phyloP scores from a whole-genome alignment of 1,140 invertebrate genomes.

The Hesperophylax magnus region DNA sequence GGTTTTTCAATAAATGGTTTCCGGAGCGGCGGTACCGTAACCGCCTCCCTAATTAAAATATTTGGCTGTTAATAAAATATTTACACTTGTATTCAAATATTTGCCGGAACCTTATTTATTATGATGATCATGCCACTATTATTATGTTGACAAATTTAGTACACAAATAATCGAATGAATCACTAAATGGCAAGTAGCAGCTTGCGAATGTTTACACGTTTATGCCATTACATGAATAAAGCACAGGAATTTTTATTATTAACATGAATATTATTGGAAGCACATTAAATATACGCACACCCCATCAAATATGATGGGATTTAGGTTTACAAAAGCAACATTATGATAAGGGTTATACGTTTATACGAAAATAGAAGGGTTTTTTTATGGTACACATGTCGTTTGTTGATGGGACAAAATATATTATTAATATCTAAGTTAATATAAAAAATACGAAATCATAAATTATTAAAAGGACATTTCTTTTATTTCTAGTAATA shows the following conservation, averaged over 20 bases:
- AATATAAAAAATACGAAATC: too few relatives aligned
- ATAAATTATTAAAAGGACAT: too few relatives aligned
- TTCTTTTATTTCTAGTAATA: background rate
- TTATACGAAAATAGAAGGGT: background rate
- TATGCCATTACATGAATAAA: slow-evolving; percentile 1
- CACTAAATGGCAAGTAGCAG: background rate
- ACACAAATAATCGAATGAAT: background rate
- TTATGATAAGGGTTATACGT: slow-evolving; percentile 12
- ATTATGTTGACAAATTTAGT: background rate
- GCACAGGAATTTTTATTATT: slow-evolving; percentile 14
- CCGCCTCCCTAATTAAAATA: too few relatives aligned
- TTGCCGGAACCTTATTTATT: too few relatives aligned
- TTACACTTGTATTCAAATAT: too few relatives aligned
- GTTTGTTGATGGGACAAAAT: too few relatives aligned
- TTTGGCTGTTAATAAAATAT: too few relatives aligned
- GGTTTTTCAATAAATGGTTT: too few relatives aligned
- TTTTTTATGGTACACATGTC: too few relatives aligned
- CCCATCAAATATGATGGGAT: slow-evolving; percentile 4
- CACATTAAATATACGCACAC: slow-evolving; percentile 11
- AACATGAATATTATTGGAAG: slow-evolving; percentile 11
- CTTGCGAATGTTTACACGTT: slow-evolving; percentile 10
- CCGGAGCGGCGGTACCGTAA: too few relatives aligned
- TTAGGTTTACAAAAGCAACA: slow-evolving; percentile 15
- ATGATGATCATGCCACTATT: too few relatives aligned
- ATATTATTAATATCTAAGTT: too few relatives aligned